Evolutionary conservation across 2,113 vertebrate species (phyloP), one percentile per base, ranked within the genome.

Genomic region (Xiphophorus hellerii): DNA sequence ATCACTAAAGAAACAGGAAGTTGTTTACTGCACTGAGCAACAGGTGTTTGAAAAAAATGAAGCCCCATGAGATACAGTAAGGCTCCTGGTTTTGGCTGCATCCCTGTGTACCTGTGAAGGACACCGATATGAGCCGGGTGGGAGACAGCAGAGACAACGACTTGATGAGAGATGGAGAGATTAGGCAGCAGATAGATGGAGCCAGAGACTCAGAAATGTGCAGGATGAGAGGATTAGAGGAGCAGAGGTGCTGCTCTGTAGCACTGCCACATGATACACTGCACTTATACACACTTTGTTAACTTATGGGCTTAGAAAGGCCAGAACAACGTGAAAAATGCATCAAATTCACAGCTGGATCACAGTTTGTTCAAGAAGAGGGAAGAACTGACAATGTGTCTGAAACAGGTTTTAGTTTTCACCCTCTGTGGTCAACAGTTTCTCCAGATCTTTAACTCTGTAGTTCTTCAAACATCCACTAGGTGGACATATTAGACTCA

Each of bases 81-180:
- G 58, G 33, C 6, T 33, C 30, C 31, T 29, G 61, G 39, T 30
- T 71, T 83, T 0, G 78, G 71, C 66, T 44, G 13, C 39, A 65
- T 71, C 14, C 10, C 0, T 2, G 27, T 71, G 71, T 48, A 27
- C 44, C 35, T 62, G 75, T 85, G 76, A 89, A 91, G 85, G 87
- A 78, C 85, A 74, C 31, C 3, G 78, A 70, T 84, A 78, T 77
- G 65, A 74, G 61, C 62, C 44, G 31, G n/a, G 29, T 22, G 73
- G 1, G 37, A 31, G 61, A 80, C 85, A 86, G 71, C 73, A 33
- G 81, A 77, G 86, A 87, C 61, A 73, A 87, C 89, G 87, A 89
- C 89, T 88, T 92, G 84, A 90, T 90, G 85, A 81, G 76, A 87
- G 88, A 90, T 89, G 85, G 81, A 90, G 82, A 81, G 91, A 92